These are phyloP conservation scores for Crypturellus undulatus DNA, from an alignment of 2,113 vertebrate species.

Conservation along the genomic window DNA sequence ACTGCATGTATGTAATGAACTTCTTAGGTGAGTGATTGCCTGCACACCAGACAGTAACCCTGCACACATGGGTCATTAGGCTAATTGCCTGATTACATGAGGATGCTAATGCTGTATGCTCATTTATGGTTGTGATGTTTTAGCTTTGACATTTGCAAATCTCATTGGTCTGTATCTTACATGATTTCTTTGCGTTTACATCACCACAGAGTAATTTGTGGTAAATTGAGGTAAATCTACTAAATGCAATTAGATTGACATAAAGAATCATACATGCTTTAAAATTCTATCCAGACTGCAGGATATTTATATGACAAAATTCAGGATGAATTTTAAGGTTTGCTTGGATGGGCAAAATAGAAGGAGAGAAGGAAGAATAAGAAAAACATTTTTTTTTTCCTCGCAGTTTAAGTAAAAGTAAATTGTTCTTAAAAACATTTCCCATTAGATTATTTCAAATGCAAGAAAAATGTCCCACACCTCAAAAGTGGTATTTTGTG, in stretches of 20 bases:
- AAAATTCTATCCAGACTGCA: neutral
- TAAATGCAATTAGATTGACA: neutral
- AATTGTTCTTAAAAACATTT: neutral
- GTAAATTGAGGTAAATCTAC: neutral
- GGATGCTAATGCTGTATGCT: neutral
- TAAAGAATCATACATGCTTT: neutral
- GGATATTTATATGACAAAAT: slow-evolving; percentile 23
- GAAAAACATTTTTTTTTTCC: neutral
- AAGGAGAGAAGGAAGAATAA: neutral
- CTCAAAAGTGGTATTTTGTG: neutral
- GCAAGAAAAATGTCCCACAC: neutral
- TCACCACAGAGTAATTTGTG: neutral
- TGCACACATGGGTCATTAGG: neutral
- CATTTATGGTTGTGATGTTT: neutral
- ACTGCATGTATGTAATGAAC: neutral
- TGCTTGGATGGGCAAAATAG: neutral
- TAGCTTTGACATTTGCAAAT: neutral
- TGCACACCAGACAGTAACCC: neutral
- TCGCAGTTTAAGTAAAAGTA: neutral
- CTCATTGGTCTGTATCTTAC: neutral
- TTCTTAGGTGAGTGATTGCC: neutral
- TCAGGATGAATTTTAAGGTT: neutral
- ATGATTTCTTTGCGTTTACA: neutral
- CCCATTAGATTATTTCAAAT: neutral
- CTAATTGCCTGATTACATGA: neutral